Base-by-base conservation (phyloP, 2,113 vertebrate species). In the Chloropsis cyanopogon region DNA sequence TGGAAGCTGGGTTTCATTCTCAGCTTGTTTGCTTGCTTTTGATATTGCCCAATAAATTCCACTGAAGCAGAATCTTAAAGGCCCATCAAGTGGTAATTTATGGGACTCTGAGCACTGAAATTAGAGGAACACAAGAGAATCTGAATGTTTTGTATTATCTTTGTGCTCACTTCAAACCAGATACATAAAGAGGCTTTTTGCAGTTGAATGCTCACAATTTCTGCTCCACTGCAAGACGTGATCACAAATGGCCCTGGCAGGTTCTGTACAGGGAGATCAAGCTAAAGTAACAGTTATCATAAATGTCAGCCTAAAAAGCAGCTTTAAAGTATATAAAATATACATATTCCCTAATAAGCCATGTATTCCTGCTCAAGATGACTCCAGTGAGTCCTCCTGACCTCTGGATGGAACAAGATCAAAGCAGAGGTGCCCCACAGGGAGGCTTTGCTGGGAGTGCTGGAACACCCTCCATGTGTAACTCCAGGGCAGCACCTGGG, bases 1-100 rank as follows among this genome's bases (percentile, higher is more conserved):
- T 80, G 79, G 81, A 71, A 94, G 78, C 60, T 79, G 25, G 24
- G 20, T 66, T 92, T 95, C 63, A 85, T 91, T 88, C 85, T 57
- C 54, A 14, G 56, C 49, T 82, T 53, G 26, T 71, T 89, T 64
- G 21, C 80, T 81, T 42, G 68, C 76, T 94, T 92, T 89, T 79
- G 81, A 35, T 86, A 61, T 26, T 65, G 41, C 42, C 63, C 46
- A 53, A 24, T 42, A 85, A 82, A 90, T 70, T 57, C 72, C 77
- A 77, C 33, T n/a, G 19, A 21, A 56, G 65, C 69, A 64, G 81
- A 87, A 84, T 75, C 64, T 86, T 37, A 64, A 83, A 91, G 72
- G 39, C 65, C 44, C 53, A 68, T 71, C 56, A 56, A 47, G 49
- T 52, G 86, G 56, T 65, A 68, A 85, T 75, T 91, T 49, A 56